phyloP scores from a whole-genome alignment of 2,113 vertebrate species.

The Toxotes jaculatrix region DNA sequence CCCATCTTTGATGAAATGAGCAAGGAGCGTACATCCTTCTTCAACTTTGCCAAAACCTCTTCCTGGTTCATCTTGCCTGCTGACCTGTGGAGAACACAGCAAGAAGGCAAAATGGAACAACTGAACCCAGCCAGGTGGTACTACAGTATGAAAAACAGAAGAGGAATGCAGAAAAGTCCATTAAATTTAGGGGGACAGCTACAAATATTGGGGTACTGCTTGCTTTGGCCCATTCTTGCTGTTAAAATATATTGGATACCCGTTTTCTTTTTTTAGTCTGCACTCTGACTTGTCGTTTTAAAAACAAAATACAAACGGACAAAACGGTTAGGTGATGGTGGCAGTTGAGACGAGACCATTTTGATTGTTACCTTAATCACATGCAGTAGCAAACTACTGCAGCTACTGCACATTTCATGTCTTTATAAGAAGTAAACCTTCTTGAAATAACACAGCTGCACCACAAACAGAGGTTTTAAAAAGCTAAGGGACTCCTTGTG shows the following conservation, averaged over 20 bases:
- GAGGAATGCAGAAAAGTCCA: background rate
- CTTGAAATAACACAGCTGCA: background rate
- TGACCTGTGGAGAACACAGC: slow-evolving; percentile 16
- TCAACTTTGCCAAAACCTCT: slow-evolving; percentile 81
- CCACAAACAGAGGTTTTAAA: background rate
- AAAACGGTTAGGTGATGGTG: no score
- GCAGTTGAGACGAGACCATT: background rate
- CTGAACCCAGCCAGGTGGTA: background rate
- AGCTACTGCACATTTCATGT: no score
- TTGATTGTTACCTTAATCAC: background rate
- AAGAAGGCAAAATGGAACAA: background rate
- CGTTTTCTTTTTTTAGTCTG: no score
- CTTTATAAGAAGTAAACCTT: background rate
- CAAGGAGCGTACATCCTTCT: slow-evolving; percentile 91
- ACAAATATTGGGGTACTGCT: no score
- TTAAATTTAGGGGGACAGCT: background rate
- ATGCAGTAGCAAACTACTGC: no score
- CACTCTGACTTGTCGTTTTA: no score
- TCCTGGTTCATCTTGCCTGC: slow-evolving; percentile 80
- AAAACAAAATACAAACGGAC: no score
- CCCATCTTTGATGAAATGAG: slow-evolving; percentile 89
- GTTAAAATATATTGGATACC: no score
- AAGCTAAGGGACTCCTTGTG: background rate
- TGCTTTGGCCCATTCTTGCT: background rate
- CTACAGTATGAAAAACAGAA: background rate